These are phyloP conservation scores for Sipha maydis DNA, from an alignment of 2,888 invertebrate species.

Conservation along the genomic window DNA sequence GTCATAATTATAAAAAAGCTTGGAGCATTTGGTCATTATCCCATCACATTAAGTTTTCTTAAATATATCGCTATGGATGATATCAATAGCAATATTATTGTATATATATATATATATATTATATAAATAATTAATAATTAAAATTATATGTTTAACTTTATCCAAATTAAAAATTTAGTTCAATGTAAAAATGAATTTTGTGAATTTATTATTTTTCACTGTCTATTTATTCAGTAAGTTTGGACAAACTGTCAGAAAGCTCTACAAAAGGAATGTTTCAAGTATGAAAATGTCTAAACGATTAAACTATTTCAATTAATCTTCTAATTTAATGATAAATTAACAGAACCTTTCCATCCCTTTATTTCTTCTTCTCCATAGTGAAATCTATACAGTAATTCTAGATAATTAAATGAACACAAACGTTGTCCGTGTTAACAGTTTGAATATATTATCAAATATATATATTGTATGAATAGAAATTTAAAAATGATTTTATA, in stretches of 20 bases:
- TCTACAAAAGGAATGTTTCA: background rate
- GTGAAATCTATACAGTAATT: background rate
- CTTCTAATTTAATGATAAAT: slow-evolving; percentile 39
- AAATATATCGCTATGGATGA: too few relatives aligned
- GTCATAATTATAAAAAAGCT: background rate
- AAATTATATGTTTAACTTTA: background rate
- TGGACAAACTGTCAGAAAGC: background rate
- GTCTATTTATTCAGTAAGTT: background rate
- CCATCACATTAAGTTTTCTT: too few relatives aligned
- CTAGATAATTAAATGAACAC: background rate
- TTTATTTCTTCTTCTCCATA: background rate
- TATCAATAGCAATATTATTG: background rate
- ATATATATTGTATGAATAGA: background rate
- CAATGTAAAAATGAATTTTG: background rate
- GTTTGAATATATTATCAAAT: background rate
- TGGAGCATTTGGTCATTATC: background rate
- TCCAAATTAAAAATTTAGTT: background rate
- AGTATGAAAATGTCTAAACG: slow-evolving; percentile 6
- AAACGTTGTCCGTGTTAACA: background rate
- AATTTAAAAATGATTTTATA: background rate
- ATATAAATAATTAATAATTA: too few relatives aligned
- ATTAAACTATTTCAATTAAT: slow-evolving; percentile 40
- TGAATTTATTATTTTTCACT: background rate
- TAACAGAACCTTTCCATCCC: background rate
- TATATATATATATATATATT: too few relatives aligned